Evolutionary conservation across 2,888 invertebrate genomes (phyloP).

Genomic region (Caenorhabditis zanzibari): DNA sequence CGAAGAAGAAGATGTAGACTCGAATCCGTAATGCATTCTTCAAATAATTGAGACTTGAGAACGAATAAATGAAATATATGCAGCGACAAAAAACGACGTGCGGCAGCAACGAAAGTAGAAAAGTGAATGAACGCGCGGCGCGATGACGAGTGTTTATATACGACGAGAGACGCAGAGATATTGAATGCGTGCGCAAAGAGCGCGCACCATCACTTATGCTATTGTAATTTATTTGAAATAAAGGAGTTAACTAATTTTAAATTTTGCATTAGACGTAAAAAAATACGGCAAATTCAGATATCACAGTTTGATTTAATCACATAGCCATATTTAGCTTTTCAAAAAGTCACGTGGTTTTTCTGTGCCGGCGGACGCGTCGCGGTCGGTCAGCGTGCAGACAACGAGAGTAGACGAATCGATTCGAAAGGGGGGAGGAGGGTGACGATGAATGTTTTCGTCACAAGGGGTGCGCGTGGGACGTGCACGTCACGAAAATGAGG

Average conservation of each 20-base stretch:
- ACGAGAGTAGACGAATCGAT: conserved; percentile 10
- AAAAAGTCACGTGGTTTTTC: conserved; percentile 34
- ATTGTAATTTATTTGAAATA: neutral
- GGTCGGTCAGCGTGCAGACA: conserved; percentile 42
- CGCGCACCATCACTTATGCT: conserved; percentile 51
- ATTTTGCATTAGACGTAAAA: neutral
- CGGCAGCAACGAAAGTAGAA: conserved; percentile 34
- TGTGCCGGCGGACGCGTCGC: conserved; percentile 38
- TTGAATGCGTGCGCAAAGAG: conserved; percentile 54
- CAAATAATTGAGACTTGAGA: conserved; percentile 40
- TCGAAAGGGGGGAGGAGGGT: neutral
- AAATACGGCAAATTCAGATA: neutral
- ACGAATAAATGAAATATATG: conserved; percentile 24
- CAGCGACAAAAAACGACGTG: conserved; percentile 35
- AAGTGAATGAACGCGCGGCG: conserved; percentile 47
- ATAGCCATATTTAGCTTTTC: neutral
- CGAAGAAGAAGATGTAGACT: conserved; percentile 49
- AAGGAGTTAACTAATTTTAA: neutral
- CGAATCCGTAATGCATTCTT: conserved; percentile 58
- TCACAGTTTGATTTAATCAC: too few species aligned
- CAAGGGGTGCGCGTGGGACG: neutral
- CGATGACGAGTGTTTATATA: conserved; percentile 41
- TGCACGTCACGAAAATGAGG: neutral
- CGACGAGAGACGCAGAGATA: conserved; percentile 2
- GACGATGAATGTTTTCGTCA: neutral